These are phyloP conservation scores for Cephus pulcher DNA, from an alignment of 2,888 invertebrate species.

Conservation along the genomic window DNA sequence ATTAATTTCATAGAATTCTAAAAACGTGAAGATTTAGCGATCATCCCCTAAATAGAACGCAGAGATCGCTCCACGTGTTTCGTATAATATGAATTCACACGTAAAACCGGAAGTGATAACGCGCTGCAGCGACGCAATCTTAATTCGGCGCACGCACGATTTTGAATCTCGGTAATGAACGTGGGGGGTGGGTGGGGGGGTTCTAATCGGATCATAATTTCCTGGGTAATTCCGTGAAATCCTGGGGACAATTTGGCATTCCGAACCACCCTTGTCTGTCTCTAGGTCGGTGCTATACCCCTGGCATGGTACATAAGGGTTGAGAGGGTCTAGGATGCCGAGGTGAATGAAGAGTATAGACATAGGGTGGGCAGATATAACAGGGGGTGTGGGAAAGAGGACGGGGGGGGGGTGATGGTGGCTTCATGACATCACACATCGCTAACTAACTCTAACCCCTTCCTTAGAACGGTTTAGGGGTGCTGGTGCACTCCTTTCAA, in stretches of 20 bases:
- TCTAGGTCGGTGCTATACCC: conserved; percentile 1
- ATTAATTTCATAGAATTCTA: no score
- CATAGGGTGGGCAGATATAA: background rate
- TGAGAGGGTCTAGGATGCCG: background rate
- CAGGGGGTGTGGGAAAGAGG: background rate
- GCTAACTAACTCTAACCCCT: conserved; percentile 50
- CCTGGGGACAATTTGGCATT: conserved; percentile 49
- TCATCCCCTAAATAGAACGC: background rate
- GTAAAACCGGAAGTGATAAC: background rate
- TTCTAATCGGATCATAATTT: conserved; percentile 54
- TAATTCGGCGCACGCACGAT: conserved; percentile 49
- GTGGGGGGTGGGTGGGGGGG: conserved; percentile 1
- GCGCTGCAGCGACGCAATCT: background rate
- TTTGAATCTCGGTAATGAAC: conserved; percentile 47
- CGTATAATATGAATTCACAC: background rate
- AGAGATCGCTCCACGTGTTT: background rate
- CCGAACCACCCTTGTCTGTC: conserved; percentile 10
- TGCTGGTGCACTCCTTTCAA: conserved; percentile 18
- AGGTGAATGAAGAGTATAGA: background rate
- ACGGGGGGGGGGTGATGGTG: background rate
- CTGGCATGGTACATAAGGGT: background rate
- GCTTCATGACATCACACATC: conserved; percentile 44
- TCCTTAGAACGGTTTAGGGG: conserved; percentile 19
- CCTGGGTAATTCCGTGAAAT: conserved; percentile 46
- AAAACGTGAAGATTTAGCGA: no score